A percentile compares a stretch with the other conserved stretches of the same genome.
Conservation (phyloP, 2,888 invertebrate genomes). For the Perizoma flavofasciatum region DNA sequence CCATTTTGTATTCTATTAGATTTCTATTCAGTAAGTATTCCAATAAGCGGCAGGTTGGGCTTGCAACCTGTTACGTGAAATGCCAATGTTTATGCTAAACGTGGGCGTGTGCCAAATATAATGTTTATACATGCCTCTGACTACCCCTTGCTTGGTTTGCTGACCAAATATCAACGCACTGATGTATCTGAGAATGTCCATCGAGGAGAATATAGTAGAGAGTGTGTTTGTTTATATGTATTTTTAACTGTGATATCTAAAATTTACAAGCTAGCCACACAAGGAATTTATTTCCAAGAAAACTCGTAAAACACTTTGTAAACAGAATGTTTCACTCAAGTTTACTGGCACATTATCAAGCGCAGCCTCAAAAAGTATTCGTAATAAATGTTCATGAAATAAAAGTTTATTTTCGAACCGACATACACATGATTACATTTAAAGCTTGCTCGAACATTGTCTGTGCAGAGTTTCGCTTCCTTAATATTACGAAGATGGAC, state of each 20-base stretch:
- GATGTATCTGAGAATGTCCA: no score
- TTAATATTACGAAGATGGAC: slow-evolving; percentile 51
- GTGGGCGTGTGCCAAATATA: no score
- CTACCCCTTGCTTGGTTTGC: no score
- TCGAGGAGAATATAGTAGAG: no score
- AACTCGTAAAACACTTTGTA: slow-evolving; percentile 34
- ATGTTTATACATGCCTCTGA: no score
- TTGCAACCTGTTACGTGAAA: no score
- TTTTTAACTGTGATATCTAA: neutral
- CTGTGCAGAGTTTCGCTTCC: slow-evolving; percentile 32
- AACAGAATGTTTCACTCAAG: slow-evolving; percentile 29
- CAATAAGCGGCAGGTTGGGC: no score
- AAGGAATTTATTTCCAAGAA: slow-evolving; percentile 16
- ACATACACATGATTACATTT: slow-evolving; percentile 44
- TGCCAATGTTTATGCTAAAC: no score
- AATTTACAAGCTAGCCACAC: slow-evolving; percentile 8
- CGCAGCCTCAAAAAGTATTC: slow-evolving; percentile 31
- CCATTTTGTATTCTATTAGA: no score
- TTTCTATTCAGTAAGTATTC: no score
- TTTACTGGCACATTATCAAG: slow-evolving; percentile 27
- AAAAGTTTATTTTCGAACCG: slow-evolving; percentile 39
- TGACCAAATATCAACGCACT: no score
- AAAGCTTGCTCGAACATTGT: slow-evolving; percentile 34
- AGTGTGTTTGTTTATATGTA: no score
- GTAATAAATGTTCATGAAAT: slow-evolving; percentile 36